A percentile compares a stretch with the other conserved stretches of the same genome.
Conservation (phyloP, 2,797 vertebrate genomes). For the Enteromius argenteus region DNA sequence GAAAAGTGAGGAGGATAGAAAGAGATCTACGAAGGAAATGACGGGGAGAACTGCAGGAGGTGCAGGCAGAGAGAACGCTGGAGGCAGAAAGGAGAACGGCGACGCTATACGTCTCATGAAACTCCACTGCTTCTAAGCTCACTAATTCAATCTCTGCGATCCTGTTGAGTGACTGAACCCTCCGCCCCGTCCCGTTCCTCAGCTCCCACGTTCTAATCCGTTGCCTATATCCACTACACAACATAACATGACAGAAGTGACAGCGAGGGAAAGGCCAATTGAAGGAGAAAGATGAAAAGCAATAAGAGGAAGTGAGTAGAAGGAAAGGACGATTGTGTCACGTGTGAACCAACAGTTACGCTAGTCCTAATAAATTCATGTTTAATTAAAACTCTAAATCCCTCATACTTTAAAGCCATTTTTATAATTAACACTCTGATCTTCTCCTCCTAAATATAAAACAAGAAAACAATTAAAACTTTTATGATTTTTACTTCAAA, state of each 20-base stretch:
- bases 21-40: constrained; percentile 22
- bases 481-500: constrained; percentile 80
- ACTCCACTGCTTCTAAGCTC: constrained; percentile 66
- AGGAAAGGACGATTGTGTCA: constrained; percentile 58
- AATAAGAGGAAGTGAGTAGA: background rate
- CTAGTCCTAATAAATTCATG: constrained; percentile 73
- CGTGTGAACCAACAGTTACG: constrained; percentile 71
- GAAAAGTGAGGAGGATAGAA: constrained; percentile 22
- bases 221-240: constrained; percentile 67
- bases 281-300: constrained; percentile 25
- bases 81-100: constrained; percentile 24
- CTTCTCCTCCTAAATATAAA: constrained; percentile 60
- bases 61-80: constrained; percentile 52
- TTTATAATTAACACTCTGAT: constrained; percentile 84
- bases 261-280: background rate
- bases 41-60: constrained; percentile 25
- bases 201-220: constrained; percentile 71
- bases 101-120: constrained; percentile 20
- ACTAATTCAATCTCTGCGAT: constrained; percentile 77
- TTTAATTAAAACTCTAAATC: constrained; percentile 86
- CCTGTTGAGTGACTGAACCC: constrained; percentile 69
- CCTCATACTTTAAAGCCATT: constrained; percentile 78
- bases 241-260: constrained; percentile 35
- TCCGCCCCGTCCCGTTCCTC: constrained; percentile 58
- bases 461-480: constrained; percentile 81